phyloP scores from a whole-genome alignment of 1,140 invertebrate species.

The Lethocerus indicus region DNA sequence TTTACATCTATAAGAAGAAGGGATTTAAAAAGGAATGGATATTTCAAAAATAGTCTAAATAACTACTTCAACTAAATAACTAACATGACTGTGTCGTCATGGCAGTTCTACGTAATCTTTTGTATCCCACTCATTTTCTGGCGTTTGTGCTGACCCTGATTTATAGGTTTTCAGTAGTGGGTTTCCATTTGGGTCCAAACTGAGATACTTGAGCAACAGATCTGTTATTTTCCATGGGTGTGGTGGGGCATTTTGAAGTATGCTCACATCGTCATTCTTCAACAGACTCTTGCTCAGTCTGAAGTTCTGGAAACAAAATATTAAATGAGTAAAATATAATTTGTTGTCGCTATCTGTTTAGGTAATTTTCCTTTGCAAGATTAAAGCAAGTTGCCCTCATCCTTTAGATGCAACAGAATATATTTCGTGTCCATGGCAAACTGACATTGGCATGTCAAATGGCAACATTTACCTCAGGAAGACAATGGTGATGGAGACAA shows the following conservation, averaged over 20 bases:
- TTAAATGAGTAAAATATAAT: background rate
- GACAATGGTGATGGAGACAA: slow-evolving; percentile 52
- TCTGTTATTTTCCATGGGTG: slow-evolving; percentile 24
- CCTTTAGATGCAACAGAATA: background rate
- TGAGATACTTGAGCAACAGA: slow-evolving; percentile 37
- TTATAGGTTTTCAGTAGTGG: slow-evolving; percentile 35
- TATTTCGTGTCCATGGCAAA: background rate
- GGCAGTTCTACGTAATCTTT: slow-evolving; percentile 35
- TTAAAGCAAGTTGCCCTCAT: background rate
- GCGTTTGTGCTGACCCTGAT: slow-evolving; percentile 20
- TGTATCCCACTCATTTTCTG: slow-evolving; percentile 32
- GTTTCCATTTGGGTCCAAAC: slow-evolving; percentile 34
- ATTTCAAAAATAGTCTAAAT: too few species aligned
- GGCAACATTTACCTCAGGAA: slow-evolving; percentile 34
- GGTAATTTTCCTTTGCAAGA: background rate
- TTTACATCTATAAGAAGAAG: too few species aligned
- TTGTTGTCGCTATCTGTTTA: background rate
- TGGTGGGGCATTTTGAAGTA: slow-evolving; percentile 38
- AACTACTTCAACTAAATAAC: too few species aligned
- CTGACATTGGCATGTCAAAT: background rate
- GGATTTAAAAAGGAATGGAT: too few species aligned
- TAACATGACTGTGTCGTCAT: too few species aligned
- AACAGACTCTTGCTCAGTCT: slow-evolving; percentile 28
- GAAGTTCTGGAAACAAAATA: slow-evolving; percentile 33
- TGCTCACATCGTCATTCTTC: slow-evolving; percentile 30